Conservation (phyloP, 2,113 vertebrate species). For the Oxyura jamaicensis region DNA sequence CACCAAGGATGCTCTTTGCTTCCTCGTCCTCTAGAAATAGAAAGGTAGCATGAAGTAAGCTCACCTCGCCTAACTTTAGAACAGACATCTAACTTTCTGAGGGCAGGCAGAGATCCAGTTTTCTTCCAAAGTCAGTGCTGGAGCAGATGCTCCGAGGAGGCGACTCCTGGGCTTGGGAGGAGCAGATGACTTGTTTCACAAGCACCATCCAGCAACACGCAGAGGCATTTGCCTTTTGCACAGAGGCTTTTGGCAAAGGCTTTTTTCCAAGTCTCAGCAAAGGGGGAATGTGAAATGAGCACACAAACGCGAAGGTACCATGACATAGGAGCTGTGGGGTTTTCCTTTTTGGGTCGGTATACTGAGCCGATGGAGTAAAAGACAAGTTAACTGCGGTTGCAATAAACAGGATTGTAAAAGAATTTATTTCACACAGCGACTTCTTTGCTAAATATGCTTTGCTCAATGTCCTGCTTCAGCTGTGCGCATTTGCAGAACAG, state of each 20-base stretch:
- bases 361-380: not conserved
- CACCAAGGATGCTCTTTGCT: not conserved
- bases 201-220: not conserved
- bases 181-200: not conserved
- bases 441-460: not conserved
- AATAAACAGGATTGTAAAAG: not conserved
- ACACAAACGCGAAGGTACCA: not conserved
- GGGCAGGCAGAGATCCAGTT: not conserved
- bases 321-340: fast-evolving
- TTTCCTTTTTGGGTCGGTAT: not conserved
- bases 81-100: not conserved
- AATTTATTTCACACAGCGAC: not conserved
- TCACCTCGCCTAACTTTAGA: not conserved
- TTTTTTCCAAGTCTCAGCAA: not conserved
- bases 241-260: not conserved
- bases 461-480: not conserved
- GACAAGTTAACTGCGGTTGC: not conserved
- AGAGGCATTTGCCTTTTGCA: not conserved
- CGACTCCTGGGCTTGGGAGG: not conserved
- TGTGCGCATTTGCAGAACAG: not conserved
- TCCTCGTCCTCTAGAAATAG: not conserved
- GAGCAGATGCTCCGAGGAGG: not conserved
- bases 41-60: not conserved
- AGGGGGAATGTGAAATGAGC: not conserved
- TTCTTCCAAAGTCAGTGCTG: not conserved